Evolutionary conservation across 2,113 vertebrate genomes (phyloP), one percentile per base, ranked within the genome.

Genomic region (Osmerus eperlanus): DNA sequence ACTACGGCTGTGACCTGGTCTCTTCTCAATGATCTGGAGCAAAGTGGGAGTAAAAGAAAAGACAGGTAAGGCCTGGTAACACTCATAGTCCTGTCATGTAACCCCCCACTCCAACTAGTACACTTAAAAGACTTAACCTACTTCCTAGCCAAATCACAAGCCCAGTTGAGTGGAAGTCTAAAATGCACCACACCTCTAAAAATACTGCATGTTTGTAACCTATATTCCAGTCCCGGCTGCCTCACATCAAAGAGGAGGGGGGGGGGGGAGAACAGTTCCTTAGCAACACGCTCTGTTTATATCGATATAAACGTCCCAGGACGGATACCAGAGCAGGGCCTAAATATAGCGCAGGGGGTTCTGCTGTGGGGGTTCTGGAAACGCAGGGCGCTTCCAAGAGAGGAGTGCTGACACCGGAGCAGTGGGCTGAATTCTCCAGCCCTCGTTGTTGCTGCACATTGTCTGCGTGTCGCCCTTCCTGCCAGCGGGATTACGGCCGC

Each of bases 21-120:
- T 87, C 81, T 99, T 99, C 88, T 98, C 96, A 0, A 99, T 98
- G 84, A 99, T 98, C 97, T 99, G 89, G 2, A 91, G 84, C 0
- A 19, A n/a, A 65, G 47, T 4, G 47, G 79, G 28, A 52, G 14
- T 32, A 41, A 58, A 16, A 68, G 75, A 47, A 11, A 3, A 0
- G 1, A 15, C 15, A 32, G n/a, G 21, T 59, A 16, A 12, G 51
- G 51, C 61, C 29, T 29, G 55, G 59, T 53, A 8, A 13, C 28
- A 36, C 25, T 2, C 8, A 2, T 36, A 29, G 6, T 11, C 18
- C 60, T 32, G 6, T 3, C n/a, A 19, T 47, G 29, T 32, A 16
- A 62, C 25, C 7, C 25, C 14, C 28, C 16, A 4, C 65, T 71
- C 65, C 75, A 55, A 25, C 53, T 78, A 74, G 69, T 68, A 71